phyloP scores from a whole-genome alignment of 2,797 vertebrate species.

The Onychomys arenicola region DNA sequence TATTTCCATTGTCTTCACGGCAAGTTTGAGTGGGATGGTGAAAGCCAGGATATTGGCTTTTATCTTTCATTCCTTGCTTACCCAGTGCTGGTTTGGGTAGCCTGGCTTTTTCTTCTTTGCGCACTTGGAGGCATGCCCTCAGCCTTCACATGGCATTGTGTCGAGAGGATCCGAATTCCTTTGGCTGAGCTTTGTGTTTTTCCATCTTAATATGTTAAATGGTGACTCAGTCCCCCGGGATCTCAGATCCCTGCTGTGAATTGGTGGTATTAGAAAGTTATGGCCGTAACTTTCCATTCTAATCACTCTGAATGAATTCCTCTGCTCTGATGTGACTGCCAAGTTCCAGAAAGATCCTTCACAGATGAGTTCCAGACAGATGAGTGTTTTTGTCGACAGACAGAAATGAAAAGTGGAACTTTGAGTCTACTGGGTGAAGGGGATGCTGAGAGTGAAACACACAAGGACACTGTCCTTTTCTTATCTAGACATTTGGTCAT shows the following conservation, averaged over 20 bases:
- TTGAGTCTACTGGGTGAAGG: neutral
- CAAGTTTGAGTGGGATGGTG: neutral
- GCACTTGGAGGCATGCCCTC: neutral
- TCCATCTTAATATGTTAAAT: slow-evolving; percentile 16
- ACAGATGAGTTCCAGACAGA: slow-evolving; percentile 66
- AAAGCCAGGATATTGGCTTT: neutral
- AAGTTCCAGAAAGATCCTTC: slow-evolving; percentile 61
- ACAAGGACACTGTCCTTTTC: neutral
- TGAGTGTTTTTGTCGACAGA: slow-evolving; percentile 45
- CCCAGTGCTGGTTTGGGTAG: neutral
- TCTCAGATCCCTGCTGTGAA: slow-evolving; percentile 53
- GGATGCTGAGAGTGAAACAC: neutral
- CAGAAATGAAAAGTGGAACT: slow-evolving; percentile 36
- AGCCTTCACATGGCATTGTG: neutral
- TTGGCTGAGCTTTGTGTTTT: neutral
- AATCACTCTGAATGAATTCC: slow-evolving; percentile 37
- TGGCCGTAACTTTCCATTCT: slow-evolving; percentile 58
- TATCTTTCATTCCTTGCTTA: neutral
- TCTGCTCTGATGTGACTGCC: slow-evolving; percentile 67
- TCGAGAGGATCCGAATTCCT: neutral
- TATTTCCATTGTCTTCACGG: neutral
- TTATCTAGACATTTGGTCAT: neutral
- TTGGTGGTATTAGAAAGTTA: slow-evolving; percentile 48
- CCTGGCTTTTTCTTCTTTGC: neutral
- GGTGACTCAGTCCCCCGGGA: neutral